A percentile compares a stretch with the other conserved stretches of the same genome.
These are phyloP conservation scores for Nymphalis io DNA, from an alignment of 1,140 invertebrate genomes.

Conservation along the genomic window DNA sequence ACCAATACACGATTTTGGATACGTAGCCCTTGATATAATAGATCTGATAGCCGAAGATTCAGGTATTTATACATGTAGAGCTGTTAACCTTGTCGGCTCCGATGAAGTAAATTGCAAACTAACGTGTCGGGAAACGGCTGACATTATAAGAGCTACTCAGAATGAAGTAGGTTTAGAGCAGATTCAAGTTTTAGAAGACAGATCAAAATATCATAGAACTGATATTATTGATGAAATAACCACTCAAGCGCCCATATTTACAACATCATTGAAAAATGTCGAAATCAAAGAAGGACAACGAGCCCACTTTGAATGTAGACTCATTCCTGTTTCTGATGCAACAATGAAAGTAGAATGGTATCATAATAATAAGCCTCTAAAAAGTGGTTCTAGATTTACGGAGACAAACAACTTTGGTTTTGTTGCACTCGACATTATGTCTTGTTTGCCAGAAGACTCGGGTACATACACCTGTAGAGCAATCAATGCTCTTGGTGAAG, in stretches of 20 bases:
- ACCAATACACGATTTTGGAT: conserved; percentile 97
- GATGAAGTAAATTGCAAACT: conserved; percentile 91
- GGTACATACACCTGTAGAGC: conserved; percentile 95
- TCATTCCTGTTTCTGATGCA: conserved; percentile 97
- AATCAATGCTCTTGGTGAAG: conserved; percentile 92
- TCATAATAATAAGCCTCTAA: conserved; percentile 93
- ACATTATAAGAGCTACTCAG: conserved; percentile 91
- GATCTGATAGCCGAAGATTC: conserved; percentile 96
- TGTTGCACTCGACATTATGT: conserved; percentile 95
- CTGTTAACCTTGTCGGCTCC: conserved; percentile 92
- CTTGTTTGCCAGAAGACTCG: conserved; percentile 94
- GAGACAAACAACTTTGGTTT: conserved; percentile 97
- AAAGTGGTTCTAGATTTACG: conserved; percentile 93
- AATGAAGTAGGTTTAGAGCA: conserved; percentile 92
- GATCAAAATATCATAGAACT: conserved; percentile 86
- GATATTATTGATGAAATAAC: conserved; percentile 91
- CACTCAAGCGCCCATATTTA: conserved; percentile 94
- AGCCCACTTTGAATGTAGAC: conserved; percentile 96
- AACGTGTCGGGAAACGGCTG: conserved; percentile 86
- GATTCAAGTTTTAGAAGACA: conserved; percentile 93
- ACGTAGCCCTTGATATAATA: conserved; percentile 95
- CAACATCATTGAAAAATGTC: conserved; percentile 93
- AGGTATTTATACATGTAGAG: conserved; percentile 95
- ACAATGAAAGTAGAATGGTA: conserved; percentile 99
- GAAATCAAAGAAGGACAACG: conserved; percentile 97